Conservation (phyloP, 2,113 vertebrate species). For the Caracal caracal region DNA sequence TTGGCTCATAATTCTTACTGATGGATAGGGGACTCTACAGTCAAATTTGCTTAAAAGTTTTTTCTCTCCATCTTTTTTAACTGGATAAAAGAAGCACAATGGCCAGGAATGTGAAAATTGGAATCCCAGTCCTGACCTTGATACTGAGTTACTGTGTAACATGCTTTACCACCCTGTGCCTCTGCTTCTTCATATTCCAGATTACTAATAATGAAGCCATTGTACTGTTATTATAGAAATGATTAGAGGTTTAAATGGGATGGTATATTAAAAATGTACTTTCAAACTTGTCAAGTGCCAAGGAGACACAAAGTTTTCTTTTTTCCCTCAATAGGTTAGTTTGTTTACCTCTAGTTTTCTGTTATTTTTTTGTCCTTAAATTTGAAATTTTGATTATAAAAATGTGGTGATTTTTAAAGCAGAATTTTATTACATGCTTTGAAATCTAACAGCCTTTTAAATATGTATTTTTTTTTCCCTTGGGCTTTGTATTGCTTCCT, state of each 20-base stretch:
- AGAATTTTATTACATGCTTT: slow-evolving; percentile 37
- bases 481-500: slow-evolving; percentile 8
- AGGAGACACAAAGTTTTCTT: slow-evolving; percentile 2
- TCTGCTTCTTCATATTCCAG: neutral
- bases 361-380: slow-evolving; percentile 8
- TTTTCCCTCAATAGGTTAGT: neutral
- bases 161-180: neutral
- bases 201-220: neutral
- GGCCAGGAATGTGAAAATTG: neutral
- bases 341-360: neutral
- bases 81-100: neutral
- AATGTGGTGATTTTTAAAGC: slow-evolving; percentile 22
- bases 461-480: slow-evolving; percentile 16
- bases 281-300: neutral
- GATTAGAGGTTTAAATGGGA: neutral
- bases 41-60: slow-evolving; percentile 24
- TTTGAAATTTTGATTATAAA: slow-evolving; percentile 49
- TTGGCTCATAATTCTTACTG: neutral
- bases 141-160: neutral
- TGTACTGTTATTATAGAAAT: neutral
- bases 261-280: neutral
- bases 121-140: neutral
- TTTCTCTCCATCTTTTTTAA: neutral
- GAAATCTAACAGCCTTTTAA: neutral
- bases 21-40: neutral